These are phyloP conservation scores for Drosophila sturtevanti DNA, from an alignment of 1,140 invertebrate species.

Conservation along the genomic window DNA sequence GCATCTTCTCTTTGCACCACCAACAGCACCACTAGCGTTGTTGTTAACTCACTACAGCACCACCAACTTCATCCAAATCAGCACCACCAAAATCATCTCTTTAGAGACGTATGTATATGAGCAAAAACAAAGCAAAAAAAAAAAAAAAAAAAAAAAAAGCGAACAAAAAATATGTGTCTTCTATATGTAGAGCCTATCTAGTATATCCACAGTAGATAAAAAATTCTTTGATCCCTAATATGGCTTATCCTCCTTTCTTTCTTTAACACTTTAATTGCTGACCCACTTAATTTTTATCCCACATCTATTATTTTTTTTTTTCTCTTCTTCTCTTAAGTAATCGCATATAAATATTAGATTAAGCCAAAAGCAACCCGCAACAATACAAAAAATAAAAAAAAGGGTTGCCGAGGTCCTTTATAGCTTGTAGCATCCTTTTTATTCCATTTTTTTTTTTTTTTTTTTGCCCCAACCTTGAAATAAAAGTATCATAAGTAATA, in stretches of 20 bases:
- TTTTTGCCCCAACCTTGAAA: background rate
- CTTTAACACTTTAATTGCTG: constrained; percentile 1
- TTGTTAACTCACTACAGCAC: constrained; percentile 82
- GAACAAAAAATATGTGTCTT: constrained; percentile 29
- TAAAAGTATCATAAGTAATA: constrained; percentile 2
- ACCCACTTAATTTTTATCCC: constrained; percentile 1
- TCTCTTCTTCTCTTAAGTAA: constrained; percentile 1
- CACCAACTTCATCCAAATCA: constrained; percentile 83
- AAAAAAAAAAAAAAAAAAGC: constrained; percentile 33
- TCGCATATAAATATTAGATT: constrained; percentile 14
- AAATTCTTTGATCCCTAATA: too few species aligned
- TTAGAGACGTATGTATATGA: constrained; percentile 83
- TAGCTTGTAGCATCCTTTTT: constrained; percentile 1
- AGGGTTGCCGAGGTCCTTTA: background rate
- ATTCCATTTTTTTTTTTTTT: background rate
- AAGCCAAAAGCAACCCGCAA: background rate
- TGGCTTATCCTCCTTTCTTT: background rate
- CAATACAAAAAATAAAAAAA: too few species aligned
- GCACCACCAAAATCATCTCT: constrained; percentile 83
- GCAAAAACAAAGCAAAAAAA: constrained; percentile 41
- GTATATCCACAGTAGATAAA: background rate
- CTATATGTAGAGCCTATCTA: constrained; percentile 13
- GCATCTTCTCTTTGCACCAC: constrained; percentile 68
- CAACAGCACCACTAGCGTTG: constrained; percentile 80
- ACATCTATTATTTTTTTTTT: background rate